Conservation (phyloP, 2,113 vertebrate species). For the Halichoerus grypus region DNA sequence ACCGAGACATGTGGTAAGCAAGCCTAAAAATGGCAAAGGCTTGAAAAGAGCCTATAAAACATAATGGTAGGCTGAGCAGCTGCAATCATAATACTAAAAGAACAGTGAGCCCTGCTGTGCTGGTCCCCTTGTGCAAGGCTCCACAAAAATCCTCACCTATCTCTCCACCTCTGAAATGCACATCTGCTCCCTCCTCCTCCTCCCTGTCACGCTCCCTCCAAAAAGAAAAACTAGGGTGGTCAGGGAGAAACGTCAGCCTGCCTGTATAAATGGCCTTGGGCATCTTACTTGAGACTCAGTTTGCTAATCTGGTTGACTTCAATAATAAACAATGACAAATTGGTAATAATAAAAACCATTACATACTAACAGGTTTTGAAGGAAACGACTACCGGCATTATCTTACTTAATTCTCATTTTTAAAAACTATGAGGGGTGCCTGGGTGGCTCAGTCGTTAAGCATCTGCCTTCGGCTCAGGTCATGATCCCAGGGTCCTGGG, state of each 20-base stretch:
- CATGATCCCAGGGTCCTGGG: too few relatives aligned
- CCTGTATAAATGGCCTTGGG: not conserved
- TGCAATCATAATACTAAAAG: not conserved
- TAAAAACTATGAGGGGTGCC: not conserved
- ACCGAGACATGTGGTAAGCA: conserved; percentile 1
- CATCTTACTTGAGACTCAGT: not conserved
- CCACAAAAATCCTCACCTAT: not conserved
- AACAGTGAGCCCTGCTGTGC: not conserved
- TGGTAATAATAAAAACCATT: not conserved
- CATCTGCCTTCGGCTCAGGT: too few relatives aligned
- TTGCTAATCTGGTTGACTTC: not conserved
- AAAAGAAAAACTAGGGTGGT: not conserved
- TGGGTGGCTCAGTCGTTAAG: too few relatives aligned
- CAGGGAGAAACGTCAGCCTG: not conserved
- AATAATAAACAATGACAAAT: not conserved
- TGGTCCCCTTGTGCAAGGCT: not conserved
- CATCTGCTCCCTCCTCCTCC: accelerated
- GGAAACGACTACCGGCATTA: not conserved
- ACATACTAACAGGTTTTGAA: not conserved
- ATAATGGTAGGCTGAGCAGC: not conserved
- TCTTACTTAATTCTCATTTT: not conserved
- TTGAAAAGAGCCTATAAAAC: conserved; percentile 40
- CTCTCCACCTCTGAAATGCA: not conserved
- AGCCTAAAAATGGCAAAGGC: conserved; percentile 53
- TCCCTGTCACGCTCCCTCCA: not conserved